phyloP scores from a whole-genome alignment of 2,797 vertebrate species.

The Bovichtus variegatus region DNA sequence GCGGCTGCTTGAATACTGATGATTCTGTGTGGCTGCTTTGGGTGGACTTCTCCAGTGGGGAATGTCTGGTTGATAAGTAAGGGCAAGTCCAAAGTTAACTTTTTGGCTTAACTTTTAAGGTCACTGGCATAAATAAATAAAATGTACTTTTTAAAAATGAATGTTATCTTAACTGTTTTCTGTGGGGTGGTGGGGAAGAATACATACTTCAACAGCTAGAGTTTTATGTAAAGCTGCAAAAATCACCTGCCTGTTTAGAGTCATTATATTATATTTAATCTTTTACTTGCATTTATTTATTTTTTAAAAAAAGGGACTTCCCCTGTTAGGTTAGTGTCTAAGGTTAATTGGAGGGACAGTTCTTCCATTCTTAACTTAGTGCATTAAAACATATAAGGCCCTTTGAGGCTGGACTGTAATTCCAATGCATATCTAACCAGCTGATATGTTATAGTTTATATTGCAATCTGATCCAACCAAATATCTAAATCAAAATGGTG shows the following conservation, averaged over 20 bases:
- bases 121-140: not conserved
- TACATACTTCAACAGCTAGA: not conserved
- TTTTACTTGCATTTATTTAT: too few species aligned
- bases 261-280: too few species aligned
- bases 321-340: not conserved
- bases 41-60: constrained; percentile 90
- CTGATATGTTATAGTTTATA: not conserved
- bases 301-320: too few species aligned
- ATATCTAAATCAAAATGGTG: not conserved
- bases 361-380: not conserved
- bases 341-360: too few species aligned
- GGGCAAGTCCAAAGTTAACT: not conserved
- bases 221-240: not conserved
- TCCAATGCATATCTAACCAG: not conserved
- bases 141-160: not conserved
- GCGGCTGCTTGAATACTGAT: constrained; percentile 87
- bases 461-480: not conserved
- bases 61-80: constrained; percentile 82
- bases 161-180: not conserved
- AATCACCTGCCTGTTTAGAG: not conserved
- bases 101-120: not conserved
- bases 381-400: not conserved
- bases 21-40: constrained; percentile 87
- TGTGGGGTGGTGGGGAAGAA: not conserved
- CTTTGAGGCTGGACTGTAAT: not conserved